phyloP scores from a whole-genome alignment of 2,113 vertebrate species.

The Misgurnus anguillicaudatus region DNA sequence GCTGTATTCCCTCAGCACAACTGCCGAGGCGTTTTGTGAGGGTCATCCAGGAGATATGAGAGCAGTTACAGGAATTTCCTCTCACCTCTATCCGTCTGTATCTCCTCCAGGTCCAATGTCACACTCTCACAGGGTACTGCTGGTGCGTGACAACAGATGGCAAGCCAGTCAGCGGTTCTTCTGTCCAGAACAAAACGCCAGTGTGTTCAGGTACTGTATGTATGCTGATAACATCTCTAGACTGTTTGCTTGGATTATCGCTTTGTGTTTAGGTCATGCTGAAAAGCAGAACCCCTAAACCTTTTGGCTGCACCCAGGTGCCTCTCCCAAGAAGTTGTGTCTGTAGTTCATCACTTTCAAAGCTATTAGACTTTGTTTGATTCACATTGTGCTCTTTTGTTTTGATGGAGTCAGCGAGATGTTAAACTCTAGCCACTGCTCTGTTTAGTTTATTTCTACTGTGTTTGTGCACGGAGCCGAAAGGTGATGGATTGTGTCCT shows the following conservation, averaged over 20 bases:
- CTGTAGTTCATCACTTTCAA: constrained; percentile 41
- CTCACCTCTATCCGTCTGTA: constrained; percentile 38
- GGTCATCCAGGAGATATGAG: constrained; percentile 5
- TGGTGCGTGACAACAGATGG: constrained; percentile 97
- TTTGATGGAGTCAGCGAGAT: constrained; percentile 29
- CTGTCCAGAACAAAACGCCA: constrained; percentile 97
- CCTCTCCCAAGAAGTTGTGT: constrained; percentile 13
- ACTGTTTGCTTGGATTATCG: constrained; percentile 30
- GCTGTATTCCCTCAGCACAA: constrained; percentile 8
- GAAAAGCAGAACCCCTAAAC: constrained; percentile 21
- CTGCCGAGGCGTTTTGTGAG: background rate
- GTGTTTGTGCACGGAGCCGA: constrained; percentile 43
- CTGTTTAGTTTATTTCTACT: constrained; percentile 51
- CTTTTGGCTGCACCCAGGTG: constrained; percentile 18
- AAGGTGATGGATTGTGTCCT: constrained; percentile 44
- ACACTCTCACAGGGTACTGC: constrained; percentile 97
- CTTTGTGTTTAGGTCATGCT: constrained; percentile 32
- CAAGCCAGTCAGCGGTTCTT: constrained; percentile 96
- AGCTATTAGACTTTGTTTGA: constrained; percentile 43
- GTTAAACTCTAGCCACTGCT: constrained; percentile 47
- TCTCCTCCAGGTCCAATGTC: constrained; percentile 91
- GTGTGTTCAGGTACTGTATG: constrained; percentile 95
- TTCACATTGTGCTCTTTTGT: constrained; percentile 45
- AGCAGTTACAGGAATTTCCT: constrained; percentile 9
- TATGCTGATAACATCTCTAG: constrained; percentile 7